Conservation (phyloP, 2,113 vertebrate species). For the Amazona vittata region DNA sequence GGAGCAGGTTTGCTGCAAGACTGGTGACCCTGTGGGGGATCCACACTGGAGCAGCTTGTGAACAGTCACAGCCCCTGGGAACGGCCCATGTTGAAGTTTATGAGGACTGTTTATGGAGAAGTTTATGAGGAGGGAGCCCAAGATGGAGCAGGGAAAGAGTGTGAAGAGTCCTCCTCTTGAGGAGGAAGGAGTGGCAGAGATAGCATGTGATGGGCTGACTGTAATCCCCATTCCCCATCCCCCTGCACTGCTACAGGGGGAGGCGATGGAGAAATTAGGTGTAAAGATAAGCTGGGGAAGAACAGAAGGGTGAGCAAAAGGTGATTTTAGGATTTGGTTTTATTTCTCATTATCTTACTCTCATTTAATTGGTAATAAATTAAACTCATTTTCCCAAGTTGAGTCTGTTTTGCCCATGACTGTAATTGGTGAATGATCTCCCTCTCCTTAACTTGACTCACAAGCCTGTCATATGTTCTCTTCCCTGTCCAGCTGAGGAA, state of each 20-base stretch:
- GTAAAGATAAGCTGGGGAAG: neutral
- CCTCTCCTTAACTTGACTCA: neutral
- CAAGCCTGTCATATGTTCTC: neutral
- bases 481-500: neutral
- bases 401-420: neutral
- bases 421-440: neutral
- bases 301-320: neutral
- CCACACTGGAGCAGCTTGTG: neutral
- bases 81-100: neutral
- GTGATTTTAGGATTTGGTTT: neutral
- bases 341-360: neutral
- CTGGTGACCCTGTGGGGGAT: neutral
- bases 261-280: neutral
- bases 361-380: neutral
- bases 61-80: neutral
- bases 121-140: neutral
- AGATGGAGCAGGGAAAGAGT: fast-evolving
- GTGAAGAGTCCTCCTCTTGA: neutral
- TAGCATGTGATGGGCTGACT: neutral
- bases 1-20: neutral
- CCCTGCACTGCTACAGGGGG: too few species aligned
- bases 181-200: neutral
- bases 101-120: neutral
- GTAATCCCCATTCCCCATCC: neutral
- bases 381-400: neutral